Conservation (phyloP, 2,888 invertebrate genomes). For the Orthosia gracilis region DNA sequence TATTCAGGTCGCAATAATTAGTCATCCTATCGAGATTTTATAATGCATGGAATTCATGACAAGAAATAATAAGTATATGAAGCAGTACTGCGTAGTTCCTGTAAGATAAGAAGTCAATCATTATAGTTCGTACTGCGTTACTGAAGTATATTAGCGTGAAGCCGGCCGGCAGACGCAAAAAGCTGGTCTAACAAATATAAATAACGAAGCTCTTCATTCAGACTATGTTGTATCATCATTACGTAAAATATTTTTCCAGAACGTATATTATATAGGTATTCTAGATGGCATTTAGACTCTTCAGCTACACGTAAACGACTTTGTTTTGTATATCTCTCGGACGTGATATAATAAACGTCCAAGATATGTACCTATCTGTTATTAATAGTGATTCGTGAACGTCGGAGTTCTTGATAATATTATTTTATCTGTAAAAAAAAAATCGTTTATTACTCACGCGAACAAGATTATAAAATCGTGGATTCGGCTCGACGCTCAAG, state of each 20-base stretch:
- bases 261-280: conserved; percentile 17
- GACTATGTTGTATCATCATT: conserved; percentile 9
- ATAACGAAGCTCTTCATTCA: conserved; percentile 27
- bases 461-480: conserved; percentile 27
- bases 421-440: conserved; percentile 39
- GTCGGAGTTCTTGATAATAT: conserved; percentile 35
- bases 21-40: conserved; percentile 46
- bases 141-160: conserved; percentile 16
- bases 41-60: conserved; percentile 23
- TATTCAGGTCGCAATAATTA: conserved; percentile 41
- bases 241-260: conserved; percentile 38
- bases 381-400: conserved; percentile 31
- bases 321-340: conserved; percentile 34
- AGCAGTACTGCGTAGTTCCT: conserved; percentile 25
- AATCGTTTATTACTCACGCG: conserved; percentile 29
- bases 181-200: conserved; percentile 41
- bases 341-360: conserved; percentile 52
- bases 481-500: conserved; percentile 39
- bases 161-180: conserved; percentile 14
- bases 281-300: conserved; percentile 24
- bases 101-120: conserved; percentile 25
- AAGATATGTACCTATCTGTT: conserved; percentile 35
- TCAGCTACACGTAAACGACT: conserved; percentile 47
- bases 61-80: conserved; percentile 14
- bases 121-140: conserved; percentile 3